These are phyloP conservation scores for Gobius niger DNA, from an alignment of 2,113 vertebrate genomes.

Conservation along the genomic window DNA sequence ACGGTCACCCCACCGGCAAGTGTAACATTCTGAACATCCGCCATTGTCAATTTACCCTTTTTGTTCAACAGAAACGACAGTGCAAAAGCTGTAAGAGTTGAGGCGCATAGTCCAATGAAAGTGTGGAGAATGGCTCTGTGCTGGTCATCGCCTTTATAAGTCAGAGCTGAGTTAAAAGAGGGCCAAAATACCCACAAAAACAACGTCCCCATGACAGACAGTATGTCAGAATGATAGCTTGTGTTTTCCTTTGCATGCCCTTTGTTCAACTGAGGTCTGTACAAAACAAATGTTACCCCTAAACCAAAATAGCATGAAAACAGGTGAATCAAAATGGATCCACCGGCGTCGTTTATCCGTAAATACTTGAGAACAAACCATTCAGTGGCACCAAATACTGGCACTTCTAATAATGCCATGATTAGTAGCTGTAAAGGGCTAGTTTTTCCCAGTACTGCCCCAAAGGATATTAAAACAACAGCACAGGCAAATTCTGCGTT, in stretches of 20 bases:
- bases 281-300: conserved; percentile 78
- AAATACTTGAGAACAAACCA: conserved; percentile 76
- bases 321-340: conserved; percentile 83
- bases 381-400: conserved; percentile 75
- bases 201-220: conserved; percentile 78
- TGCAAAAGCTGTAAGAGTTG: conserved; percentile 77
- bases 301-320: conserved; percentile 88
- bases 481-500: conserved; percentile 81
- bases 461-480: conserved; percentile 82
- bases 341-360: conserved; percentile 80
- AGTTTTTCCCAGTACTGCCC: conserved; percentile 81
- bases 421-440: conserved; percentile 83
- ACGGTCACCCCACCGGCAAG: conserved; percentile 83
- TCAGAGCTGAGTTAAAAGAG: conserved; percentile 80
- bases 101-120: conserved; percentile 79
- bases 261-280: conserved; percentile 51
- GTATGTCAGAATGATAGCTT: conserved; percentile 76
- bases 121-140: conserved; percentile 83
- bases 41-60: conserved; percentile 75
- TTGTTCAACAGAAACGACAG: conserved; percentile 78
- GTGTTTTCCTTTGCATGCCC: conserved; percentile 75
- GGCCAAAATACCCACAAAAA: conserved; percentile 91
- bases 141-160: conserved; percentile 76
- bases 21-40: conserved; percentile 84
- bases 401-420: conserved; percentile 81